Base-by-base conservation (phyloP, 2,797 vertebrate genomes). In the Gephyroberyx darwinii region DNA sequence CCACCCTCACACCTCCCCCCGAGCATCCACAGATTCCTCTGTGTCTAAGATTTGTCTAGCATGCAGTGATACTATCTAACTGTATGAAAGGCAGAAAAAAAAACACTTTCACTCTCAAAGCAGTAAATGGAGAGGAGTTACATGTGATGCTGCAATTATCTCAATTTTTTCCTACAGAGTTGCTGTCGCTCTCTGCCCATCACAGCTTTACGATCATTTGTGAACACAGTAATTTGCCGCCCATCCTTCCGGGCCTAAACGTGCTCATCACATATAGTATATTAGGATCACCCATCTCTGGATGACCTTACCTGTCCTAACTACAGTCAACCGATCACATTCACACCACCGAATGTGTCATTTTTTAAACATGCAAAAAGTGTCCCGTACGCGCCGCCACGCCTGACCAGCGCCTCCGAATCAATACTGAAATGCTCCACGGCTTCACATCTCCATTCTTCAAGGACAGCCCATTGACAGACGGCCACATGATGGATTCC, bases 401-500 rank as follows among this genome's bases (percentile, higher is more conserved):
- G 54, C 45, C 66, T 17, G 31, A 33, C 20, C 12, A n/a, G 20
- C 39, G 30, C 47, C 47, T 12, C 45, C 12, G 37, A 61, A 84
- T 86, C 81, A 26, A 89, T 92, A 75, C 74, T 51, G 74, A 78
- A 84, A 85, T 82, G 80, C 77, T 47, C 75, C 72, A 16, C 58
- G 59, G 58, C 63, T 74, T 26, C 65, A 77, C 68, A 59, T 69
- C 71, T 50, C 69, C 65, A 39, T 83, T 74, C 20, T 80, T 90
- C 87, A 91, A 92, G 86, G 89, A 78, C 83, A 50, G 54, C 64
- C n/a, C 41, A 75, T 75, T 26, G 62, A 83, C 74, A 59, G 74
- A 71, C 60, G 70, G 76, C 75, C 60, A 59, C n/a, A 61, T 84
- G 86, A 92, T 88, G 83, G 82, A 92, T 86, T 77, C 80, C 66